These are phyloP conservation scores for Xanthorhoe spadicearia DNA, from an alignment of 2,888 invertebrate genomes.

Conservation along the genomic window DNA sequence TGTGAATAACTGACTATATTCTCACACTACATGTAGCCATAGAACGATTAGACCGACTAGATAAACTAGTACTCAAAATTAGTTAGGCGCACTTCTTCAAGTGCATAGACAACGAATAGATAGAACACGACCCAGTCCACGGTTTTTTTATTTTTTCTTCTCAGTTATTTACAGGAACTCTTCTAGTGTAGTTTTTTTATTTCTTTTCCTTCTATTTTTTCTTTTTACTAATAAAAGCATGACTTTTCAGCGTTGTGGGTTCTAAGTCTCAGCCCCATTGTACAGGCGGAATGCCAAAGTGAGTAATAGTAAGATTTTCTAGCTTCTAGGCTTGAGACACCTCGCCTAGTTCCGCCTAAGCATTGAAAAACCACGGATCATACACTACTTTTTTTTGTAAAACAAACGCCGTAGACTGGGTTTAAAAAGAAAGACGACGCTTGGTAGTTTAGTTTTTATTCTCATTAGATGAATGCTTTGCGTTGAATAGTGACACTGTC, in stretches of 20 bases:
- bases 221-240: constrained; percentile 81
- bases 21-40: constrained; percentile 22
- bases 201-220: constrained; percentile 58
- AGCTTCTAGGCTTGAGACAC: constrained; percentile 62
- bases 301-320: constrained; percentile 62
- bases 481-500: constrained; percentile 4
- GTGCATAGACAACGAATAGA: constrained; percentile 22
- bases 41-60: constrained; percentile 20
- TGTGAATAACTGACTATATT: constrained; percentile 77
- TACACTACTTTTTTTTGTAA: constrained; percentile 43
- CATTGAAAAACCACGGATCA: constrained; percentile 37
- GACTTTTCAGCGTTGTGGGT: constrained; percentile 85
- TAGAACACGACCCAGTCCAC: constrained; percentile 64
- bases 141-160: constrained; percentile 48
- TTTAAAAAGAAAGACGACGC: constrained; percentile 40
- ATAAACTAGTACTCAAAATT: constrained; percentile 7
- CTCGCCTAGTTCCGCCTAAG: constrained; percentile 37
- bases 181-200: constrained; percentile 58
- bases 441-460: constrained; percentile 20
- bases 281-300: constrained; percentile 84
- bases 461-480: constrained; percentile 28
- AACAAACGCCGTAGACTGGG: constrained; percentile 62
- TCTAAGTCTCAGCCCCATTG: constrained; percentile 80
- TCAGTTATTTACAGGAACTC: constrained; percentile 79
- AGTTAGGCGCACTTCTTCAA: constrained; percentile 23